Evolutionary conservation across 1,140 invertebrate species (phyloP), one percentile per base, ranked within the genome.

Genomic region (Laodelphax striatellus): DNA sequence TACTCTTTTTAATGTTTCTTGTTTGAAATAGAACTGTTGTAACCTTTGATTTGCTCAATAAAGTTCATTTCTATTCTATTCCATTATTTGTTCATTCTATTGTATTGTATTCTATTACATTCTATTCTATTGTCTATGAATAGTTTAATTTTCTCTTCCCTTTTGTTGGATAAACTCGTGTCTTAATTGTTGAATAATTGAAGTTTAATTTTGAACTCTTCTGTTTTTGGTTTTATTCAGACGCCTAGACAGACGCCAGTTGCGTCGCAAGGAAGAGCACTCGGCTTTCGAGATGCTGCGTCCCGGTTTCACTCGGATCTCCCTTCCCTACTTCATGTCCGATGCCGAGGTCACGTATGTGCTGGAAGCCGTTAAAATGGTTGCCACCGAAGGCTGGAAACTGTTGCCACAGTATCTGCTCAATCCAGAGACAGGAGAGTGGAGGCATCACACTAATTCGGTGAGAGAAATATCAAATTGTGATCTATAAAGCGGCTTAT

Each of bases 351-450:
- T 90, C 6, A 83, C 87, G 10, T 94, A 90, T 72, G 80, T 94
- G 1, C 71, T 94, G 55, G 85, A 91, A 72, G 88, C 91, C 0
- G 72, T 97, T 11, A 86, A 89, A 72, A 86, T 93, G 82, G 86
- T 94, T 0, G 90, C 90, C 0, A 85, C 87, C 1, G 83, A 93
- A 74, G 90, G 88, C 0, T 94, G 91, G 88, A 91, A 91, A 68
- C 78, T 95, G 31, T 70, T 97, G 46, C 92, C 92, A 0, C 87
- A 92, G 68, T 95, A 95, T 69, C 79, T 83, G 8, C 78, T 92
- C 11, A 91, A 94, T 71, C 80, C 86, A 5, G 85, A 93, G 70
- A 94, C 89, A 9, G 92, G 87, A 1, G 90, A 94, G 75, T 96
- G 91, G 90, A 80, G 86, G 61, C 91, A 94, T 70, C 83, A 87